phyloP scores from a whole-genome alignment of 2,888 invertebrate genomes.

The Aleiodes alternator region DNA sequence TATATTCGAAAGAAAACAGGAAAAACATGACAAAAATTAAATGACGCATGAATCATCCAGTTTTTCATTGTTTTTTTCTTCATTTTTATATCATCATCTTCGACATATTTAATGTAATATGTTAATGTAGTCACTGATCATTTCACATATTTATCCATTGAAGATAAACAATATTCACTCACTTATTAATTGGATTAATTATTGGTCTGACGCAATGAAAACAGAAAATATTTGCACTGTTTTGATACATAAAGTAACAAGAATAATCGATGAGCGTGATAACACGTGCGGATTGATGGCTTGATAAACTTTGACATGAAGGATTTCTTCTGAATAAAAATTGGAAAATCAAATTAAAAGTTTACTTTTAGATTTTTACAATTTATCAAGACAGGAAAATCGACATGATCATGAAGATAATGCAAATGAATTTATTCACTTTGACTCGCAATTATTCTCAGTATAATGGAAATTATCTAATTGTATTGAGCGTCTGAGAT shows the following conservation, averaged over 20 bases:
- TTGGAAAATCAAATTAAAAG: background rate
- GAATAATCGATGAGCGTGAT: constrained; percentile 16
- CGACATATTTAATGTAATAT: background rate
- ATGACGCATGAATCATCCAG: constrained; percentile 11
- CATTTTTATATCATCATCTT: background rate
- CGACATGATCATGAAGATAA: no score
- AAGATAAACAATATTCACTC: no score
- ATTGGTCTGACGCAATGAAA: background rate
- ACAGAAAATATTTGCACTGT: constrained; percentile 10
- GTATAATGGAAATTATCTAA: no score
- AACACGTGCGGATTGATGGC: constrained; percentile 6
- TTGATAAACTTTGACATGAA: constrained; percentile 19
- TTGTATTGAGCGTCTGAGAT: no score
- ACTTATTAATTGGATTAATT: no score
- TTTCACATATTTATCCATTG: background rate
- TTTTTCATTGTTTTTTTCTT: background rate
- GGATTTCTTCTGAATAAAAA: background rate
- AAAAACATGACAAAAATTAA: constrained; percentile 14
- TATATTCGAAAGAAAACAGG: background rate
- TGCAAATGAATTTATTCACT: no score
- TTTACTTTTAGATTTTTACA: no score
- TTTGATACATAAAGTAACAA: background rate
- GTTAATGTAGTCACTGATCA: background rate
- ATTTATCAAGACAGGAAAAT: no score
- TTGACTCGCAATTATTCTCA: no score